Base-by-base conservation (phyloP, 2,888 invertebrate genomes). In the Gisinianus flammeolus region DNA sequence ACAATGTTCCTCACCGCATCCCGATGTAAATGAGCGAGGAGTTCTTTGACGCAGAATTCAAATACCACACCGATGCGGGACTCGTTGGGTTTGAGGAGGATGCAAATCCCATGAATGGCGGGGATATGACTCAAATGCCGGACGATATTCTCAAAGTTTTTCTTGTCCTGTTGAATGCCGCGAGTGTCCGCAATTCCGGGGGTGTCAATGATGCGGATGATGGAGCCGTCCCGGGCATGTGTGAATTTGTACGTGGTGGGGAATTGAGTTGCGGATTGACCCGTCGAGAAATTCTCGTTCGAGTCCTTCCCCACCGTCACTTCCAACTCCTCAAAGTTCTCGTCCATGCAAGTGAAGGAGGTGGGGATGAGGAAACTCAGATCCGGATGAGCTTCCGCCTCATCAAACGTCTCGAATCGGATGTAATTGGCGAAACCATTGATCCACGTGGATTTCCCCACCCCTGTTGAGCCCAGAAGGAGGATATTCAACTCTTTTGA, bases 371-470 rank as follows among this genome's bases (percentile, higher is more conserved):
- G 64, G 31, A 19, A 58, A 1, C 26, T 19, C 22, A 70, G 2
- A 0, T 71, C 19, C 19, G 33, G 1, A 19, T 44, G 0, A 0
- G 19, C 52, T 24, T 78, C 76, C 3, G 81, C 82, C 12, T 79
- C 80, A 3, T 76, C 58, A 1, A 82, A 44, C 22, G 78, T 71
- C 8, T 78, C 64, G 56, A 76, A 77, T 2, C 52, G 22, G 8
- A 81, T 6, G 26, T 75, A 80, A 56, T 82, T 82, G 16, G 72
- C 78, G 58, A 82, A 78, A 10, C 78, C 83, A 66, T 83, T 83
- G 10, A 83, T 82, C 79, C 78, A 82, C 1, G 83, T 83, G 0
- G 80, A 80, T 58, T 83, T 83, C 28, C 83, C 83, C 8, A 82
- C 83, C 58, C 83, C 83, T 10, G 81, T 83, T 58, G 80, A 81